Conservation (phyloP, 2,113 vertebrate genomes). For the Chloebia gouldiae region DNA sequence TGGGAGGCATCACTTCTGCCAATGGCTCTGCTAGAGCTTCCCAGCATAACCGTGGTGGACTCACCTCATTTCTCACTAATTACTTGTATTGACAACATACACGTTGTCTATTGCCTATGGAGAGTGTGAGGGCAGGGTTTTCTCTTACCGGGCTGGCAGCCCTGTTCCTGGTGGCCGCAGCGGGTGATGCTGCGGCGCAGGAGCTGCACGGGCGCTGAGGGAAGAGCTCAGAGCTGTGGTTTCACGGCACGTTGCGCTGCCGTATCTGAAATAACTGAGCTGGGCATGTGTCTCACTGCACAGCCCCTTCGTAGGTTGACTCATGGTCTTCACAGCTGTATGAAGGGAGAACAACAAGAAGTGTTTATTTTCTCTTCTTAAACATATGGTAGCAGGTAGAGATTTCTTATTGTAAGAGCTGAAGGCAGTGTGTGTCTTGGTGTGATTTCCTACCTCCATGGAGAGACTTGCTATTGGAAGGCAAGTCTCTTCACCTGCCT, state of each 20-base stretch:
- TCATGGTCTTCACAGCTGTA: neutral
- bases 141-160: fast-evolving
- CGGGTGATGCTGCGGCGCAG: fast-evolving
- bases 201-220: neutral
- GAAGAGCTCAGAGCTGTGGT: neutral
- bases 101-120: fast-evolving
- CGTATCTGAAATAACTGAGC: fast-evolving
- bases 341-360: neutral
- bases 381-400: neutral
- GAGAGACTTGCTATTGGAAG: fast-evolving
- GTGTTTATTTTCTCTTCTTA: neutral
- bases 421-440: fast-evolving
- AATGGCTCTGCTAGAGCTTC: neutral
- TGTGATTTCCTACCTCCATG: neutral
- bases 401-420: neutral
- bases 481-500: neutral
- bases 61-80: neutral
- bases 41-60: neutral
- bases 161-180: neutral
- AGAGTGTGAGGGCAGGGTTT: neutral
- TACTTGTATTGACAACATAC: neutral
- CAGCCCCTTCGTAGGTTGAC: neutral
- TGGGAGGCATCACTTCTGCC: neutral
- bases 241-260: neutral
- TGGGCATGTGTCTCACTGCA: neutral